phyloP scores from a whole-genome alignment of 2,113 vertebrate species.

The Misgurnus anguillicaudatus region DNA sequence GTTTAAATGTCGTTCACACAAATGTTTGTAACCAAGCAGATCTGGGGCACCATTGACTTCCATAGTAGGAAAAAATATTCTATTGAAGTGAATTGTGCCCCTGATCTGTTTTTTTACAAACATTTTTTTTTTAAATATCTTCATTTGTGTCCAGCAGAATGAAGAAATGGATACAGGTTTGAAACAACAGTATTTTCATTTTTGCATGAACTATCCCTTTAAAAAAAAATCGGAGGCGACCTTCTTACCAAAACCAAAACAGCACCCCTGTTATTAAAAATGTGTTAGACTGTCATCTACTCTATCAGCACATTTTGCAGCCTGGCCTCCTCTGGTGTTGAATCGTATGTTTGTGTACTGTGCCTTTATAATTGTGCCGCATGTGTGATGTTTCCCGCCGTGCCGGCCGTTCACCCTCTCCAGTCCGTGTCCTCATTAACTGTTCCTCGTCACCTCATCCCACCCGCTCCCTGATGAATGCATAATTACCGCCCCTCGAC shows the following conservation, averaged over 20 bases:
- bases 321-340: constrained; percentile 34
- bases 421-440: constrained; percentile 59
- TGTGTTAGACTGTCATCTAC: constrained; percentile 21
- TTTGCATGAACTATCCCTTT: too few relatives aligned
- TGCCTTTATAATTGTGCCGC: constrained; percentile 34
- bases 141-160: too few relatives aligned
- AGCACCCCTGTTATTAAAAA: background rate
- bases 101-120: too few relatives aligned
- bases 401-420: constrained; percentile 34
- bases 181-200: too few relatives aligned
- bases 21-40: too few relatives aligned
- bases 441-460: constrained; percentile 27
- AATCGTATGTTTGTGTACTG: constrained; percentile 36
- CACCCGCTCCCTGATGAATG: constrained; percentile 39
- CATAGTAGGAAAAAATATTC: too few relatives aligned
- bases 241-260: constrained; percentile 6
- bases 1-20: too few relatives aligned
- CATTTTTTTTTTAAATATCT: too few relatives aligned
- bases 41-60: too few relatives aligned
- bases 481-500: constrained; percentile 55
- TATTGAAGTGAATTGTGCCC: too few relatives aligned
- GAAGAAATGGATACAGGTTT: too few relatives aligned
- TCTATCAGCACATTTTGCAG: constrained; percentile 22
- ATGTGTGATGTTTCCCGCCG: constrained; percentile 37
- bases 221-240: background rate